phyloP scores from a whole-genome alignment of 2,113 vertebrate species.

The Okapia johnstoni region DNA sequence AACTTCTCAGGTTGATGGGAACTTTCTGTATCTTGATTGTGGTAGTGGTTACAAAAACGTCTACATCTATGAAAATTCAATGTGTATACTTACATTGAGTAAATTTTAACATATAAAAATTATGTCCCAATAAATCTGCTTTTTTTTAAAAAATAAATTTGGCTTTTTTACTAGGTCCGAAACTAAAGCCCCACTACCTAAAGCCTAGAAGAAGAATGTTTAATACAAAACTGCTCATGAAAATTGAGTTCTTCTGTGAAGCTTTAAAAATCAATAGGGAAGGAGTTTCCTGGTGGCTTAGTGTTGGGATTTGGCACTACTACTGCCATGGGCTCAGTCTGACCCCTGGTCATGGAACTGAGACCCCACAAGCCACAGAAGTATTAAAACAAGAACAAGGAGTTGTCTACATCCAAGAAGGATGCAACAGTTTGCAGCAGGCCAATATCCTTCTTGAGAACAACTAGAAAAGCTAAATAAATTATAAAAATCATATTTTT shows the following conservation, averaged over 20 bases:
- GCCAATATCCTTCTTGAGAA: not conserved
- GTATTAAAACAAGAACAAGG: not conserved
- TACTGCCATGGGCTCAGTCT: not conserved
- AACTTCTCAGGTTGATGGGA: not conserved
- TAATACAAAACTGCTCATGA: not conserved
- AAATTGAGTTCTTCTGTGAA: not conserved
- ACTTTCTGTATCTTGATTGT: not conserved
- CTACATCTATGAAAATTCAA: not conserved
- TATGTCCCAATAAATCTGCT: not conserved
- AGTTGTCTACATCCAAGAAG: not conserved
- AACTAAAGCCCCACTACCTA: not conserved
- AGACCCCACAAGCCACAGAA: not conserved
- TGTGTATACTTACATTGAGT: not conserved
- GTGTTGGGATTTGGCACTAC: not conserved
- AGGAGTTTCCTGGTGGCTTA: not conserved
- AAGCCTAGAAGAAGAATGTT: not conserved
- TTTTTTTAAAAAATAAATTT: not conserved
- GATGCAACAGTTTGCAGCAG: not conserved
- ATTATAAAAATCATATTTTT: not conserved
- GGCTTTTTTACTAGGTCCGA: not conserved
- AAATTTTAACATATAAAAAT: not conserved
- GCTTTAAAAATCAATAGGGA: not conserved
- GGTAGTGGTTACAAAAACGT: not conserved
- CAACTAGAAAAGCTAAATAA: not conserved
- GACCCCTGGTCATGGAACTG: not conserved